Evolutionary conservation across 2,113 vertebrate species (phyloP), one percentile per base, ranked within the genome.

Genomic region (Tapirus terrestris): DNA sequence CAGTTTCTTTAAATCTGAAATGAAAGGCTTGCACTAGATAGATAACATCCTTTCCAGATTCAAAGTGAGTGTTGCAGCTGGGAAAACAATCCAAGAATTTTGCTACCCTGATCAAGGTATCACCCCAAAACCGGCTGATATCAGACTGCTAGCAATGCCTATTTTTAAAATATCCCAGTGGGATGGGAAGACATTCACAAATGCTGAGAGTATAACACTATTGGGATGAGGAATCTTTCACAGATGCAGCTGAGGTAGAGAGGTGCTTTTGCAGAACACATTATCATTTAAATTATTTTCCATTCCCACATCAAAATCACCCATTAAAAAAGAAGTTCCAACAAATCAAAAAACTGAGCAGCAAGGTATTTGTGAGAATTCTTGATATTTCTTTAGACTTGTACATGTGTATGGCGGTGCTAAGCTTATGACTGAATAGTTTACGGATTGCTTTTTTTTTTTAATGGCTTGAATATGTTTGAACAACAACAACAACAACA

Each of bases 361-460:
- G 79, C 96, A 48, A 82, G 3, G 73, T 97, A 84, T 89, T 45
- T 94, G n/a, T 96, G 53, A 96, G 56, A 89, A 91, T 95, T 97
- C 45, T 23, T 96, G 18, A 27, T 88, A 90, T 79, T 92, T 89
- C 81, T 23, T 97, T 91, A 93, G 91, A 17, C 27, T 82, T 70
- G 7, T 8, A 0, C 79, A 77, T 96, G 94, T 94, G 48, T 98
- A 88, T 96, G 96, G 63, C 16, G 96, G 51, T 18, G 0, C 2
- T 92, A 93, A 96, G 36, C 21, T 96, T 97, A 96, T 96, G 96
- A 98, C 29, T 94, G 93, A 96, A 98, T 97, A 92, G 48, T 33
- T 94, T 98, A 39, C 61, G 98, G 97, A 98, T 97, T 98, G 87
- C 76, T 97, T 98, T 98, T 88, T 95, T n/a, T 70, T 29, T 53